phyloP scores from a whole-genome alignment of 1,140 invertebrate genomes.

The Telenomus remus region DNA sequence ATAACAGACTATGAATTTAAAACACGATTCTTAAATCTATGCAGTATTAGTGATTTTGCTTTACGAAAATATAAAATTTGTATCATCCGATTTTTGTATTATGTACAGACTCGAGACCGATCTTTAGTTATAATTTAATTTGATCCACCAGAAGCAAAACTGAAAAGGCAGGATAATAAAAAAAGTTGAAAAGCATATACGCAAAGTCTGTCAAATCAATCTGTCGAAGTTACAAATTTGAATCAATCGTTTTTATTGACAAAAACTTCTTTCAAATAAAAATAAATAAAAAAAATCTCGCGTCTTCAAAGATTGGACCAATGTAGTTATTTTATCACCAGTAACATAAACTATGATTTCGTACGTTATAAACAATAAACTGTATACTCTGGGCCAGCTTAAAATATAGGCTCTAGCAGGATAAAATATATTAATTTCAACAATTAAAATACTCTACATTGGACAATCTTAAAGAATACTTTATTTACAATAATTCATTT shows the following conservation, averaged over 20 bases:
- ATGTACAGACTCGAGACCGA: background rate
- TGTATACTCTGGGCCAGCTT: constrained; percentile 15
- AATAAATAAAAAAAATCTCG: constrained; percentile 5
- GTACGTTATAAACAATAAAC: constrained; percentile 34
- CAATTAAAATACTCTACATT: constrained; percentile 50
- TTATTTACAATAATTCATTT: constrained; percentile 64
- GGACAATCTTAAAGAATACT: constrained; percentile 51
- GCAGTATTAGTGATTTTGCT: constrained; percentile 18
- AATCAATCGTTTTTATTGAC: background rate
- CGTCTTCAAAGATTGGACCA: background rate
- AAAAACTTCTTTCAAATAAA: background rate
- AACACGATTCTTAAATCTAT: constrained; percentile 20
- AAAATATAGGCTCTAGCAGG: constrained; percentile 11
- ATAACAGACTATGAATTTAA: constrained; percentile 34
- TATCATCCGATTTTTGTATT: background rate
- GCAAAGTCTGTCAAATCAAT: too few relatives aligned
- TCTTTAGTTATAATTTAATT: background rate
- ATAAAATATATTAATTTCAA: constrained; percentile 51
- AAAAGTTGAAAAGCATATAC: background rate
- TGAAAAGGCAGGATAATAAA: background rate
- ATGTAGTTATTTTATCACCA: background rate
- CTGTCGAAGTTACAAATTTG: too few relatives aligned
- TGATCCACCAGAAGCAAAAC: background rate
- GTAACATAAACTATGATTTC: constrained; percentile 4
- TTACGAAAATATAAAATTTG: constrained; percentile 22